These are phyloP conservation scores for Aspidoscelis tigris DNA, from an alignment of 2,113 vertebrate species.

Conservation along the genomic window DNA sequence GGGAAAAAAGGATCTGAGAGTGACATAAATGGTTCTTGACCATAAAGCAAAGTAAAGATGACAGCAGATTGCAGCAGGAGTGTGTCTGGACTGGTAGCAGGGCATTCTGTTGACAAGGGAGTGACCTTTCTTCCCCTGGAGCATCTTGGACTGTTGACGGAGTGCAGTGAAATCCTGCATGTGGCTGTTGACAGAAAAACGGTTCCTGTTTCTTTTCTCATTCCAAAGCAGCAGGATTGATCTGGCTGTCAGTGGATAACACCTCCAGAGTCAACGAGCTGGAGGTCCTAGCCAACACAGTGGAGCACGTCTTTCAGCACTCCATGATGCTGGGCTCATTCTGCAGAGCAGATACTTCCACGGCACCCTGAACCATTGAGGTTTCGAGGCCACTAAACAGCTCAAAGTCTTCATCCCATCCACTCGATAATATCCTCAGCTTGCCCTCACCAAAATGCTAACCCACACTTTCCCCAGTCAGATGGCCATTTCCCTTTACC, in stretches of 20 bases:
- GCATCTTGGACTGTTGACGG: background rate
- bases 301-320: background rate
- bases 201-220: conserved; percentile 14
- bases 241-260: background rate
- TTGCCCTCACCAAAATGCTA: too few relatives aligned
- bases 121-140: accelerated
- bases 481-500: too few relatives aligned
- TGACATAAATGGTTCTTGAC: conserved; percentile 54
- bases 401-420: too few relatives aligned
- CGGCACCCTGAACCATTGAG: too few relatives aligned
- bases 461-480: too few relatives aligned
- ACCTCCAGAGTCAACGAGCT: conserved; percentile 5
- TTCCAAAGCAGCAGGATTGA: conserved; percentile 11
- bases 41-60: conserved; percentile 9
- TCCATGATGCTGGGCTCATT: background rate
- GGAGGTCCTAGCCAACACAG: background rate
- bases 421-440: too few relatives aligned
- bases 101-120: background rate
- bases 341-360: background rate
- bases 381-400: too few relatives aligned
- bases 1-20: accelerated
- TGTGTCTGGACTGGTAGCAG: background rate
- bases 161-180: background rate
- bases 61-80: conserved; percentile 42
- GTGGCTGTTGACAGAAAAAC: background rate